phyloP scores from a whole-genome alignment of 2,888 invertebrate genomes.

The Neuroscelio doddi region DNA sequence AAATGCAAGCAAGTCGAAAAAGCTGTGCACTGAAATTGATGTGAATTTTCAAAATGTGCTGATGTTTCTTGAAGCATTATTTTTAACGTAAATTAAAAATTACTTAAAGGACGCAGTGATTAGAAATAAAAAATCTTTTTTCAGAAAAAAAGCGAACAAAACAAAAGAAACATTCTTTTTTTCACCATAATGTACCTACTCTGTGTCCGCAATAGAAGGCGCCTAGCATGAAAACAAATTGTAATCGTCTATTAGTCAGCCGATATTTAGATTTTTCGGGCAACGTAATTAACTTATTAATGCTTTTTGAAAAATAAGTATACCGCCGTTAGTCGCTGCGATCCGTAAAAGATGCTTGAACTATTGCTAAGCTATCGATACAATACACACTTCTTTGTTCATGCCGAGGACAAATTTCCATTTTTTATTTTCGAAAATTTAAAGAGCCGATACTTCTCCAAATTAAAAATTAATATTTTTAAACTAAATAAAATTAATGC shows the following conservation, averaged over 20 bases:
- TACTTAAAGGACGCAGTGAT: too few relatives aligned
- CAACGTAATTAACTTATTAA: slow-evolving; percentile 37
- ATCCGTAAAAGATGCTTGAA: slow-evolving; percentile 43
- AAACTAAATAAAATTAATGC: too few relatives aligned
- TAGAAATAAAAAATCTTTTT: slow-evolving; percentile 1
- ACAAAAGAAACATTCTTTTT: slow-evolving; percentile 33
- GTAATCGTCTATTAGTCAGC: slow-evolving; percentile 60
- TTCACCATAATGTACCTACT: slow-evolving; percentile 66
- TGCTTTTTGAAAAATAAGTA: slow-evolving; percentile 41
- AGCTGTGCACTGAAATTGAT: slow-evolving; percentile 32
- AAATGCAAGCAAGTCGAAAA: slow-evolving; percentile 31
- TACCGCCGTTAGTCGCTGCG: slow-evolving; percentile 45
- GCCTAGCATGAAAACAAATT: slow-evolving; percentile 71
- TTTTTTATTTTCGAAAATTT: background rate
- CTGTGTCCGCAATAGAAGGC: slow-evolving; percentile 70
- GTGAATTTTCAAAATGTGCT: slow-evolving; percentile 16
- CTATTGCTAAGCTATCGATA: slow-evolving; percentile 29
- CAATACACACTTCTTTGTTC: too few relatives aligned
- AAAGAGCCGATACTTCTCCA: too few relatives aligned
- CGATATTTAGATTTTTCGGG: slow-evolving; percentile 42
- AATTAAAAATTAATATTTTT: too few relatives aligned
- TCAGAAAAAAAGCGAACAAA: slow-evolving; percentile 40
- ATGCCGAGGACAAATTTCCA: slow-evolving; percentile 30
- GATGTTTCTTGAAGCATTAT: too few relatives aligned
- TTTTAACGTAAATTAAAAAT: background rate